Evolutionary conservation across 2,888 invertebrate genomes (phyloP).

Genomic region (Trissoscelio sp.): DNA sequence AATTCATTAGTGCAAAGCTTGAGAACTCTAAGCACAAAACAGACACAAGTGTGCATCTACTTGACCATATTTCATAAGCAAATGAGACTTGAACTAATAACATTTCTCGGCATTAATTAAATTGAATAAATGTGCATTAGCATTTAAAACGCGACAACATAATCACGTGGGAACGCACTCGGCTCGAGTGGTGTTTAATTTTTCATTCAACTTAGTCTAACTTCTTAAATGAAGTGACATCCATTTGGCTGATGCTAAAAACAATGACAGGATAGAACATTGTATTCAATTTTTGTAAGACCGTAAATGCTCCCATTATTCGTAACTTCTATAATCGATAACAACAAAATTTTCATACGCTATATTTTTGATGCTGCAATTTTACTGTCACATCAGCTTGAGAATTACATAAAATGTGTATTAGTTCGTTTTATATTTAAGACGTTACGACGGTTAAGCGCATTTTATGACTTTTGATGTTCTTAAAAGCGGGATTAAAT

Average conservation of each 20-base stretch:
- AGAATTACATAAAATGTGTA: conserved; percentile 36
- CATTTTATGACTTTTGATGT: conserved; percentile 32
- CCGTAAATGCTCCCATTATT: not conserved
- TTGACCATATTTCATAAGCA: conserved; percentile 55
- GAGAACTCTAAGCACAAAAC: conserved; percentile 40
- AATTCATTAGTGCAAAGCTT: conserved; percentile 58
- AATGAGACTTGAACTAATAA: conserved; percentile 42
- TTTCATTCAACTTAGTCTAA: not conserved
- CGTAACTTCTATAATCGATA: conserved; percentile 22
- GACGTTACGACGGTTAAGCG: conserved; percentile 21
- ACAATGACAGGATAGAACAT: not conserved
- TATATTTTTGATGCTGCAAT: conserved; percentile 36
- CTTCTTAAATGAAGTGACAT: not conserved
- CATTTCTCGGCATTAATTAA: conserved; percentile 30
- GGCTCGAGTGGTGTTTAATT: not conserved
- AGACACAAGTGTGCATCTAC: conserved; percentile 48
- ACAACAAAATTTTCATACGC: conserved; percentile 19
- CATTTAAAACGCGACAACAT: no score
- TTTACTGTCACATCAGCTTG: conserved; percentile 18
- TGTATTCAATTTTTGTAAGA: conserved; percentile 13
- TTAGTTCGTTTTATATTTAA: conserved; percentile 40
- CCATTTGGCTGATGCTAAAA: not conserved
- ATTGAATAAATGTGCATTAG: no score
- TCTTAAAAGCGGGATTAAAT: conserved; percentile 40
- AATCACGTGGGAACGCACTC: not conserved